phyloP scores from a whole-genome alignment of 2,113 vertebrate species.

The Hemibagrus wyckioides region DNA sequence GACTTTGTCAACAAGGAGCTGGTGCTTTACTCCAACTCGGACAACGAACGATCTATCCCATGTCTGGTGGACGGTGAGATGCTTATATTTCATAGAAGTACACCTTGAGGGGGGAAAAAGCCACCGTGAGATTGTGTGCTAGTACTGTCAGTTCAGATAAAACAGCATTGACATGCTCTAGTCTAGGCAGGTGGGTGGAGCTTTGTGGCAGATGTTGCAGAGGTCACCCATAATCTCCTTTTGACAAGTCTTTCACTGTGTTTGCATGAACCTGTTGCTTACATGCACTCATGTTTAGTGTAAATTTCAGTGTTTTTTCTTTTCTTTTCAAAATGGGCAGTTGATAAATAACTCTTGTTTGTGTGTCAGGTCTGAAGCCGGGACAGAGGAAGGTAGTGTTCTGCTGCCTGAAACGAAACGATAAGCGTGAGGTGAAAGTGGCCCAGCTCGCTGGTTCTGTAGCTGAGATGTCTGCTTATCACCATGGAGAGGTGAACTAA shows the following conservation, averaged over 20 bases:
- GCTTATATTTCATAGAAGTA: neutral
- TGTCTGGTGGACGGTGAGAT: conserved; percentile 91
- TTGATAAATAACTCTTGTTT: neutral
- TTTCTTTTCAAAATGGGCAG: neutral
- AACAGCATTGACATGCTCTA: too few relatives aligned
- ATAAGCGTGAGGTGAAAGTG: conserved; percentile 96
- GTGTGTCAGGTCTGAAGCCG: conserved; percentile 86
- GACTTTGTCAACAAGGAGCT: conserved; percentile 98
- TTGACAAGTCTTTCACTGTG: neutral
- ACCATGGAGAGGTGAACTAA: conserved; percentile 89
- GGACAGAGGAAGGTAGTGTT: conserved; percentile 96
- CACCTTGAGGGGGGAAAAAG: too few relatives aligned
- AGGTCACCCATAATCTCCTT: too few relatives aligned
- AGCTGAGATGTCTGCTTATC: conserved; percentile 97
- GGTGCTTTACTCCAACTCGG: conserved; percentile 95
- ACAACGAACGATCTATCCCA: conserved; percentile 96
- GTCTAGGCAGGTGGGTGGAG: too few relatives aligned
- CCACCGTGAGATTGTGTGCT: neutral
- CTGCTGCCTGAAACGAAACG: conserved; percentile 93
- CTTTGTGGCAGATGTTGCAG: too few relatives aligned
- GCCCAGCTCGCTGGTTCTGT: conserved; percentile 96
- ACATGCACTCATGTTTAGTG: neutral
- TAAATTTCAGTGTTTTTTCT: neutral
- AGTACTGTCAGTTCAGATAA: neutral
- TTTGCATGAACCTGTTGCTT: neutral